Evolutionary conservation across 30 jellyfish, hydroid and myxozoan species (phyloP).

Genomic region (Aurelia coerulea): DNA sequence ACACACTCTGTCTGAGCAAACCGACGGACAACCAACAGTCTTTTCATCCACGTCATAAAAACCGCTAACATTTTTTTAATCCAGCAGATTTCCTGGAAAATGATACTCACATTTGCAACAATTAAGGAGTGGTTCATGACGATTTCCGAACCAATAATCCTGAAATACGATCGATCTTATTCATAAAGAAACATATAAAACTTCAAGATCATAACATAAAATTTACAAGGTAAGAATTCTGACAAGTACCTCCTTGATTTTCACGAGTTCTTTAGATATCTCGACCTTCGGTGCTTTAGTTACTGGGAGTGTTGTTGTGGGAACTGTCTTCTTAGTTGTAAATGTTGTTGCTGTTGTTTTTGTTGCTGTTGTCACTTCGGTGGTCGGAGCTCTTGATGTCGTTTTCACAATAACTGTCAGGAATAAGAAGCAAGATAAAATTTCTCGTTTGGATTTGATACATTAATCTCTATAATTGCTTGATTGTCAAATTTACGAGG

Average conservation of each 20-base stretch:
- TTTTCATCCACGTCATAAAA: background rate
- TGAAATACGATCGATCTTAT: background rate
- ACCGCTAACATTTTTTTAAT: background rate
- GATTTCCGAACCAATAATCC: too few species aligned
- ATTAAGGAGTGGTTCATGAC: background rate
- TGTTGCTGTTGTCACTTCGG: background rate
- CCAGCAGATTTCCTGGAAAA: conserved; percentile 44
- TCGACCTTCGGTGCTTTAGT: conserved; percentile 14
- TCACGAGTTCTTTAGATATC: conserved; percentile 44
- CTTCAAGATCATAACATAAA: too few species aligned
- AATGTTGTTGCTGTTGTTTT: conserved; percentile 9
- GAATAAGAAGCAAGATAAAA: background rate
- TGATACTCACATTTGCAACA: too few species aligned
- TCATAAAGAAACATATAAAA: too few species aligned
- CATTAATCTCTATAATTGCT: too few species aligned
- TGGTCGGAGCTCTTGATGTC: background rate
- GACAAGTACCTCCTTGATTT: conserved; percentile 48
- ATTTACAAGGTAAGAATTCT: background rate
- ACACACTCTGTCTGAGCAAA: too few species aligned
- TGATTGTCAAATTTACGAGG: too few species aligned
- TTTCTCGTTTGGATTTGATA: background rate
- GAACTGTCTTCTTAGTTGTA: background rate
- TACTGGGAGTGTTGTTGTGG: conserved; percentile 12
- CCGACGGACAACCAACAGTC: too few species aligned
- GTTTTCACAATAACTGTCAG: too few species aligned